Evolutionary conservation across 2,113 vertebrate species (phyloP).

Genomic region (Lichenostomus cassidix): DNA sequence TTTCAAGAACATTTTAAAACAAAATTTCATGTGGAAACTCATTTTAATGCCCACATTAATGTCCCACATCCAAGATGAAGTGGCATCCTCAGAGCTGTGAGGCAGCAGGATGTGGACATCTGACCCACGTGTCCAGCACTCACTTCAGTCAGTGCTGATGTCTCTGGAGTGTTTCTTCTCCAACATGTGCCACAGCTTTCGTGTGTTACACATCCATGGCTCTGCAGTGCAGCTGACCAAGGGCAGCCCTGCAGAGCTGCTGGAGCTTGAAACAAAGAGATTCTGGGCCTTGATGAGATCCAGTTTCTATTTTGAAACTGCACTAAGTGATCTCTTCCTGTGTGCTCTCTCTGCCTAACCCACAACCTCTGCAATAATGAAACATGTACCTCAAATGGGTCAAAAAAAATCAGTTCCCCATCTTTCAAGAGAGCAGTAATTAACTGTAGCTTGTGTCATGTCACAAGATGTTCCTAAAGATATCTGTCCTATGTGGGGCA

Average conservation of each 20-base stretch:
- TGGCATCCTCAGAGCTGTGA: accelerated
- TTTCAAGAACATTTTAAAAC: not conserved
- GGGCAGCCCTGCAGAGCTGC: not conserved
- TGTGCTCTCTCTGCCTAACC: not conserved
- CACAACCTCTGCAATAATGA: not conserved
- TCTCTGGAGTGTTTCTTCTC: not conserved
- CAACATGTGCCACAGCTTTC: not conserved
- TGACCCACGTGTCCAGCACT: not conserved
- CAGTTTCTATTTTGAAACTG: not conserved
- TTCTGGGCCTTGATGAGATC: not conserved
- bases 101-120: not conserved
- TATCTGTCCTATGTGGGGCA: not conserved
- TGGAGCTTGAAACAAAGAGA: not conserved
- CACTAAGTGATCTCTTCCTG: not conserved
- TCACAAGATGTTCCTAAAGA: not conserved
- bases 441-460: not conserved
- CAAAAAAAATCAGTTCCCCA: not conserved
- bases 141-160: accelerated
- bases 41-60: not conserved
- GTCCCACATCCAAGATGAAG: not conserved
- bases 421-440: not conserved
- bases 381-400: accelerated
- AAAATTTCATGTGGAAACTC: not conserved
- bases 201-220: not conserved
- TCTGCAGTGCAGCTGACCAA: not conserved